Evolutionary conservation across 2,888 invertebrate genomes (phyloP).

Genomic region (Apamea crenata): DNA sequence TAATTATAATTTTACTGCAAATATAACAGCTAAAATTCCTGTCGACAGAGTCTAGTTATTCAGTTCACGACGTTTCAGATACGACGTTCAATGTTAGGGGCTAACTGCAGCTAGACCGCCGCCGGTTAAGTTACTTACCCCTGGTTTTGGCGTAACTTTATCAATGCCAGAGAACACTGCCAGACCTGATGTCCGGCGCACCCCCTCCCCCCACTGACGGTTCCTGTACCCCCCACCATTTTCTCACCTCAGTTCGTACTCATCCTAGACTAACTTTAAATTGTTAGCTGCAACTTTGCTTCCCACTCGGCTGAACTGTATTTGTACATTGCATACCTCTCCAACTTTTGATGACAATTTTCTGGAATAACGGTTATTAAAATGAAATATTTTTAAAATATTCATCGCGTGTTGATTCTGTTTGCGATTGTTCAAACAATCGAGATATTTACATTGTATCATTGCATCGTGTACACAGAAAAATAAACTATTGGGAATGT

Average conservation of each 20-base stretch:
- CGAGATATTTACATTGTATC: constrained; percentile 10
- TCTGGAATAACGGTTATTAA: constrained; percentile 68
- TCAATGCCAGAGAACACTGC: constrained; percentile 76
- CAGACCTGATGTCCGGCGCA: constrained; percentile 72
- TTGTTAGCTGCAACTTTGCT: constrained; percentile 85
- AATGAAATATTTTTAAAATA: constrained; percentile 60
- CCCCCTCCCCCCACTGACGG: constrained; percentile 64
- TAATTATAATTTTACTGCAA: constrained; percentile 31
- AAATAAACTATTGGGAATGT: constrained; percentile 32
- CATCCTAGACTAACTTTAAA: constrained; percentile 85
- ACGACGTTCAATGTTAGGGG: constrained; percentile 69
- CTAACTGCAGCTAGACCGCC: constrained; percentile 70
- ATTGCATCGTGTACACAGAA: constrained; percentile 8
- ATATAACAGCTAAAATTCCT: constrained; percentile 29
- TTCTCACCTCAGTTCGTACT: constrained; percentile 83
- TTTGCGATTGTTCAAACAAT: constrained; percentile 37
- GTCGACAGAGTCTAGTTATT: constrained; percentile 32
- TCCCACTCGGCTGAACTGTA: constrained; percentile 83
- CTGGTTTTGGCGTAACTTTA: constrained; percentile 78
- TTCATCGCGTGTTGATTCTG: constrained; percentile 36
- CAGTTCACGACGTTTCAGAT: constrained; percentile 61
- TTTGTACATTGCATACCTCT: constrained; percentile 81
- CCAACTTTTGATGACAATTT: constrained; percentile 78
- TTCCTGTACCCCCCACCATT: constrained; percentile 72
- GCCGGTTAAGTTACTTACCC: constrained; percentile 76